phyloP scores from a whole-genome alignment of 1,140 invertebrate species.

The Octopus bimaculoides region DNA sequence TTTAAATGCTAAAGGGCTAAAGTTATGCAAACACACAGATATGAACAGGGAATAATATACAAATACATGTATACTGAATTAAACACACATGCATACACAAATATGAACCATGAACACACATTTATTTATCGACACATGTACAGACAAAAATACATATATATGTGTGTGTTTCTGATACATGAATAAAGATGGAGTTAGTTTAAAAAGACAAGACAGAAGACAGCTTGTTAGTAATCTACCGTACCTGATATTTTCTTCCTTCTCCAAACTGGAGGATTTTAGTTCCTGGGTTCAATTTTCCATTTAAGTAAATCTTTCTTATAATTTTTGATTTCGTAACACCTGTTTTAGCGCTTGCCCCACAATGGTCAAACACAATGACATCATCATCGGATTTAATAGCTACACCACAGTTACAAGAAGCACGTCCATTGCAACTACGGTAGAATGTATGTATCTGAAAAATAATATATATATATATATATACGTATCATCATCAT shows the following conservation, averaged over 20 bases:
- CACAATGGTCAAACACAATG: conserved; percentile 47
- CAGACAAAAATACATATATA: neutral
- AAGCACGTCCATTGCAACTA: conserved; percentile 28
- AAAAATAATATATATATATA: neutral
- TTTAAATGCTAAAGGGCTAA: too few species aligned
- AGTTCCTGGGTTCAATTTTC: conserved; percentile 34
- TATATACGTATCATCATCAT: neutral
- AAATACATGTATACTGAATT: too few species aligned
- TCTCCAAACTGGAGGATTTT: conserved; percentile 25
- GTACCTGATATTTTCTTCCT: conserved; percentile 34
- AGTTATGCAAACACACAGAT: too few species aligned
- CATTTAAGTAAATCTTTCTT: conserved; percentile 31
- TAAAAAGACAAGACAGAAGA: too few species aligned
- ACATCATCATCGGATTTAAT: conserved; percentile 46
- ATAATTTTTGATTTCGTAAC: conserved; percentile 13
- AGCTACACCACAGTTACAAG: conserved; percentile 51
- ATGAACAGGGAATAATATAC: too few species aligned
- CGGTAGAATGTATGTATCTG: conserved; percentile 39
- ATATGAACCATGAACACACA: neutral
- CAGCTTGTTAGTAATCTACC: neutral
- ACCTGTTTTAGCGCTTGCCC: conserved; percentile 1
- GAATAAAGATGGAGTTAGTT: too few species aligned
- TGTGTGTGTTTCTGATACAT: neutral
- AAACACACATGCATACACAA: too few species aligned
- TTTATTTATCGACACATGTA: neutral